Base-by-base conservation (phyloP, 2,797 vertebrate genomes). In the Onychomys torridus region DNA sequence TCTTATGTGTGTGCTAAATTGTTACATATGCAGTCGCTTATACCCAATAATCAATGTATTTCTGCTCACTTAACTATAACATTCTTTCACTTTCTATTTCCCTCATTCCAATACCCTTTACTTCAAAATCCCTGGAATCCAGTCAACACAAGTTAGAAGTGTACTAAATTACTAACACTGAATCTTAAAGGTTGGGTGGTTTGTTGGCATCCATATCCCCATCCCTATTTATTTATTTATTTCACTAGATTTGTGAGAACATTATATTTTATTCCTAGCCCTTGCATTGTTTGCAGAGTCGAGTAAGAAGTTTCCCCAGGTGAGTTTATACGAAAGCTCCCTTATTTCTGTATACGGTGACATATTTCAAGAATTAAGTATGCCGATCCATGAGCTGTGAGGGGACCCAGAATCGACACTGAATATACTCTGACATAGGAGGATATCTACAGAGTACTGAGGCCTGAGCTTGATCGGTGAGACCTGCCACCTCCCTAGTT, bases 321-420 rank as follows among this genome's bases (percentile, higher is more conserved):
- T 93, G 69, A 89, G 32, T 93, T 97, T 96, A 89, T 94, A 49
- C 95, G 95, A 75, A 75, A 29, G n/a, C 16, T 95, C 79, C 75
- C 85, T 85, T 89, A 61, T 19, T 77, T 93, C 81, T 90, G 61
- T 63, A 49, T 73, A 77, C 21, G 40, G 43, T 59, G 90, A 84
- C 82, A 91, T 75, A 65, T 94, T 93, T 69, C 67, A 34, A 71
- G 57, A 92, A 94, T 95, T 95, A 96, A 89, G 67, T 73, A 84
- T 95, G 96, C 92, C 63, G 91, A 95, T 65, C n/a, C 73, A 46
- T 1, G 4, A 49, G 10, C 73, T 13, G 16, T 49, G 76, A 88
- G 89, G 91, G 87, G 92, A 73, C 63, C 52, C 9, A 14, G 78
- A 79, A 75, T 79, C 29, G 55, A 69, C 84, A 89, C 79, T n/a